Percentiles rank a stretch among this genome's conserved stretches.
phyloP scores from a whole-genome alignment of 2,113 vertebrate species.

The Elachura formosa region DNA sequence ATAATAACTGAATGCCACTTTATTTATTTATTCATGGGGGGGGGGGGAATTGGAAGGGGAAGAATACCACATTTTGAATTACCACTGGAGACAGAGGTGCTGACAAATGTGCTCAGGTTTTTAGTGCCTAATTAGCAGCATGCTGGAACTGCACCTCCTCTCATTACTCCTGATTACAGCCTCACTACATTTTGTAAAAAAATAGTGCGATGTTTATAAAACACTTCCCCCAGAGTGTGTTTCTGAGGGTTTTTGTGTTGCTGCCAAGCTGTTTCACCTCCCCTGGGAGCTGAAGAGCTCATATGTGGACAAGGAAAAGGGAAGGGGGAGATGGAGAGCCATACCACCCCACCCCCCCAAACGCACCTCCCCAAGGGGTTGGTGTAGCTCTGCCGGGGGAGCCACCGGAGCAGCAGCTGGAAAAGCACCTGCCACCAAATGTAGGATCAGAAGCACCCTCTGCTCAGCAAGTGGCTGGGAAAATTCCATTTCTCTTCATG shows the following conservation, averaged over 20 bases:
- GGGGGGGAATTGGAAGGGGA: background rate
- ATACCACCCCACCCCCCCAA: no score
- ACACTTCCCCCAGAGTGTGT: background rate
- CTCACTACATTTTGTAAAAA: background rate
- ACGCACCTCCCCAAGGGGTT: rapidly evolving
- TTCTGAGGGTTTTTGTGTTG: background rate
- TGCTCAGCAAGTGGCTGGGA: background rate
- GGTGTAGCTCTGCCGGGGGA: background rate
- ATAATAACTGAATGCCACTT: background rate
- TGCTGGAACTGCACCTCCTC: background rate
- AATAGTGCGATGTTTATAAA: background rate
- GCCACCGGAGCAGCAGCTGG: background rate
- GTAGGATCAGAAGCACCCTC: background rate
- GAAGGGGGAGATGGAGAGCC: background rate
- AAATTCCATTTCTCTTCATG: background rate
- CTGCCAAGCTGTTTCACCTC: background rate
- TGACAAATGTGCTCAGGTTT: background rate
- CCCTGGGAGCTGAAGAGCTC: background rate
- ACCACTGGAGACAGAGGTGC: background rate
- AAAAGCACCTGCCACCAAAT: background rate
- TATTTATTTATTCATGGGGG: background rate
- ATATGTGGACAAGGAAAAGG: background rate
- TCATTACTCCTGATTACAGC: background rate
- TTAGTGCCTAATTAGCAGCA: background rate
- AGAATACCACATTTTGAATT: background rate